These are phyloP conservation scores for Steinernema carpocapsae DNA, from an alignment of 2,888 invertebrate species.

Conservation along the genomic window DNA sequence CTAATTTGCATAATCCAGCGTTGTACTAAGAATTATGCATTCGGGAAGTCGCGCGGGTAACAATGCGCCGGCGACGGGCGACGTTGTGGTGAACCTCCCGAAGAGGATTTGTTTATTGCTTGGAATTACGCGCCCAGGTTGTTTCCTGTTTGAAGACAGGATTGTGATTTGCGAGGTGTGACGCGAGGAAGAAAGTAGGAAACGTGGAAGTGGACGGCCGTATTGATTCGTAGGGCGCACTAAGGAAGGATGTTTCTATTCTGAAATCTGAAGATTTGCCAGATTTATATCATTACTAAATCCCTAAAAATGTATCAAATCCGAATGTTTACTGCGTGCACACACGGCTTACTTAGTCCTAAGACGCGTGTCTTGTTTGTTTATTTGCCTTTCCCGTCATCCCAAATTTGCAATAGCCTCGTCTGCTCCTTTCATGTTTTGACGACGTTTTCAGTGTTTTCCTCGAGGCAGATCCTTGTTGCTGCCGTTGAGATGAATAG, in stretches of 20 bases:
- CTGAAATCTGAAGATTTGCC: background rate
- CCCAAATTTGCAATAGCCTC: background rate
- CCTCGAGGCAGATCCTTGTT: background rate
- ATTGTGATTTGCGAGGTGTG: background rate
- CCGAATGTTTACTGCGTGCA: too few species aligned
- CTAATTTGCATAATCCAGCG: constrained; percentile 11
- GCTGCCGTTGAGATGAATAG: background rate
- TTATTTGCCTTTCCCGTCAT: background rate
- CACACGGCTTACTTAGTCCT: too few species aligned
- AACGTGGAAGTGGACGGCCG: too few species aligned
- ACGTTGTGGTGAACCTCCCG: background rate
- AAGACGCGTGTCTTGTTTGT: constrained; percentile 4
- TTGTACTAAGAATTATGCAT: background rate
- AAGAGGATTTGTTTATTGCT: background rate
- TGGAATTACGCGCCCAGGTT: background rate
- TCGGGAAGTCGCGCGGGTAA: background rate
- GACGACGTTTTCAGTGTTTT: background rate
- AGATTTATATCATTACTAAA: background rate
- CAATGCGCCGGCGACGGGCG: background rate
- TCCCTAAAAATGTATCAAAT: too few species aligned
- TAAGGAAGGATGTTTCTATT: too few species aligned
- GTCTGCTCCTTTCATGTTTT: background rate
- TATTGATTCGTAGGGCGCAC: too few species aligned
- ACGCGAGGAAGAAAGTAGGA: too few species aligned
- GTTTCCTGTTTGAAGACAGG: background rate